Evolutionary conservation across 1,140 invertebrate genomes (phyloP).

Genomic region (Nephila pilipes): DNA sequence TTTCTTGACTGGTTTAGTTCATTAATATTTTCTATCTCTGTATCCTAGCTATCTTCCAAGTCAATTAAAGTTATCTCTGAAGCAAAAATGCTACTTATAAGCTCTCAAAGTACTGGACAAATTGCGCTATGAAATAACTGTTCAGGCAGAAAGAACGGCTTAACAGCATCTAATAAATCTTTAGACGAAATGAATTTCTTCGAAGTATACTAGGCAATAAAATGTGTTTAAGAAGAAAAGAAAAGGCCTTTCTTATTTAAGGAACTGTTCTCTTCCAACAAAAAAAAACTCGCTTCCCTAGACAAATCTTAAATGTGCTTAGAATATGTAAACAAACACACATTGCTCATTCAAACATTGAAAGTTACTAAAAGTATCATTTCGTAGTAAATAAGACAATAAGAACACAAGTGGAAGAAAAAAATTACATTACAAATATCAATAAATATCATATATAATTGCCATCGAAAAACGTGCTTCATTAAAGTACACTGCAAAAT

Average conservation of each 20-base stretch:
- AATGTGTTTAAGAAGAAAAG: neutral
- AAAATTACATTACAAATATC: no score
- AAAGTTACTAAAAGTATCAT: no score
- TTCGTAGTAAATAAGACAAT: no score
- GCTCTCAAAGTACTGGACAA: neutral
- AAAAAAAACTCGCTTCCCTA: no score
- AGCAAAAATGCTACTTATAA: neutral
- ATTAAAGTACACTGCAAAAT: no score
- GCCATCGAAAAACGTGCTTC: no score
- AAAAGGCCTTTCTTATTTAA: neutral
- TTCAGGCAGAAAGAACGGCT: neutral
- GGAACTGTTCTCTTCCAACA: neutral
- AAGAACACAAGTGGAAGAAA: no score
- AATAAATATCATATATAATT: no score
- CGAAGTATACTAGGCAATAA: neutral
- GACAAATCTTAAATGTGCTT: no score
- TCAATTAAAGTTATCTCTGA: neutral
- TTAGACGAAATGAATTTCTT: neutral
- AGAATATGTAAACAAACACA: no score
- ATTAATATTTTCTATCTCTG: neutral
- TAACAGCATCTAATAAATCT: neutral
- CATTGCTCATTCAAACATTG: no score
- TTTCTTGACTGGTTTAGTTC: neutral
- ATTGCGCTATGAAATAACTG: neutral
- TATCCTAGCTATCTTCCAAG: neutral